A percentile compares a stretch with the other conserved stretches of the same genome.
Conservation (phyloP, 2,113 vertebrate genomes). For the Tor tambroides region DNA sequence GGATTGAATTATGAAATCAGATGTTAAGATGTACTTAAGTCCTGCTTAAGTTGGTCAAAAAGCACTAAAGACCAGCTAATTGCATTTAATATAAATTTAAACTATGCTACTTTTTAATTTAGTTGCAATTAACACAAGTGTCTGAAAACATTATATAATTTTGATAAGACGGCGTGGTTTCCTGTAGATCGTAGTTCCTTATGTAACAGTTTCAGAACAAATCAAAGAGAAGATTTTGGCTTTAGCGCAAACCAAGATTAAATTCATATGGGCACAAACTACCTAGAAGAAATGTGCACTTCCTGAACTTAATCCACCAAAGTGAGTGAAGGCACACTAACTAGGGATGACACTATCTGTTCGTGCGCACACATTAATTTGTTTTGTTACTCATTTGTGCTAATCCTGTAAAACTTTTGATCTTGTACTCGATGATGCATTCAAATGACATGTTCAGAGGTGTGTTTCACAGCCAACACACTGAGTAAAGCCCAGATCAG, state of each 20-base stretch:
- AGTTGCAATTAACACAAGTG: too few species aligned
- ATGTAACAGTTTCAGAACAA: slow-evolving; percentile 19
- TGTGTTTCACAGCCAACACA: slow-evolving; percentile 44
- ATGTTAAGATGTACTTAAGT: too few species aligned
- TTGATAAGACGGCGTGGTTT: too few species aligned
- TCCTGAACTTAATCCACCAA: slow-evolving; percentile 19
- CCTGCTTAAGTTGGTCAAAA: too few species aligned
- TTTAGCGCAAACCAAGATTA: neutral
- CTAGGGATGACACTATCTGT: slow-evolving; percentile 27
- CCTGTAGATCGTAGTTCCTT: neutral
- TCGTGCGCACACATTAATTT: slow-evolving; percentile 15
- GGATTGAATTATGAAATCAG: too few species aligned
- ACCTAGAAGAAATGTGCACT: slow-evolving; percentile 17
- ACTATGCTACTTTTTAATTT: too few species aligned
- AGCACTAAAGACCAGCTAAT: too few species aligned
- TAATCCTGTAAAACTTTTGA: slow-evolving; percentile 39
- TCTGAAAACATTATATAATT: too few species aligned
- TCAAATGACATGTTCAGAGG: slow-evolving; percentile 29
- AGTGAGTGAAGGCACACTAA: slow-evolving; percentile 31
- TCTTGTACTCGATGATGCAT: slow-evolving; percentile 22
- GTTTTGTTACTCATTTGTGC: slow-evolving; percentile 31
- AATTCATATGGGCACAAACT: neutral
- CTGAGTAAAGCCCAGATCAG: slow-evolving; percentile 43
- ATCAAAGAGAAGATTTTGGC: slow-evolving; percentile 13
- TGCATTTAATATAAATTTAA: too few species aligned